phyloP scores from a whole-genome alignment of 2,888 invertebrate species.

The Nymphalis polychloros region DNA sequence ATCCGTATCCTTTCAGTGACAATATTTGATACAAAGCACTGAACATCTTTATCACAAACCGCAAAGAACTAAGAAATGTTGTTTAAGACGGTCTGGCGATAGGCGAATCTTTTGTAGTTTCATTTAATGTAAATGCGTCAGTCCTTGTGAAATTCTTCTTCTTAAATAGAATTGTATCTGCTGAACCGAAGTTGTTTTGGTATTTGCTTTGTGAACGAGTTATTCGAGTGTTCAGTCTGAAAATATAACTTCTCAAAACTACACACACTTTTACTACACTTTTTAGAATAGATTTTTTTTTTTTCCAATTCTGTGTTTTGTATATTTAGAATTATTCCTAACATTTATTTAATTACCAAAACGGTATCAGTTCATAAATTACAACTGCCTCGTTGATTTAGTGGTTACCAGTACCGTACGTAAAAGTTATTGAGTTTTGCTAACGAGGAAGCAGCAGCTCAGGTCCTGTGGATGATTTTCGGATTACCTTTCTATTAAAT shows the following conservation, averaged over 20 bases:
- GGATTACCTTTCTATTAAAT: too few relatives aligned
- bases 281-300: too few relatives aligned
- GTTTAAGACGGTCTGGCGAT: constrained; percentile 14
- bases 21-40: background rate
- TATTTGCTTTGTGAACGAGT: background rate
- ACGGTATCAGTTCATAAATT: too few relatives aligned
- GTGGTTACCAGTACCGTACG: too few relatives aligned
- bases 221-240: background rate
- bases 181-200: background rate
- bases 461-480: too few relatives aligned
- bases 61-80: constrained; percentile 10
- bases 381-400: too few relatives aligned
- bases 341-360: too few relatives aligned
- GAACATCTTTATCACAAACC: background rate
- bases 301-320: too few relatives aligned
- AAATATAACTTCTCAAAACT: background rate
- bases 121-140: constrained; percentile 2
- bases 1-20: background rate
- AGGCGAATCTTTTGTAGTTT: constrained; percentile 16
- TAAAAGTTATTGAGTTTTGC: too few relatives aligned
- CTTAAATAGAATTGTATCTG: constrained; percentile 9
- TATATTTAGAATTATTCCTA: too few relatives aligned
- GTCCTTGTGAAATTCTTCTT: constrained; percentile 11
- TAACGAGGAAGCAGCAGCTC: too few relatives aligned
- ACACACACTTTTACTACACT: too few relatives aligned